Evolutionary conservation across 1,140 invertebrate genomes (phyloP).

Genomic region (Pantala flavescens): DNA sequence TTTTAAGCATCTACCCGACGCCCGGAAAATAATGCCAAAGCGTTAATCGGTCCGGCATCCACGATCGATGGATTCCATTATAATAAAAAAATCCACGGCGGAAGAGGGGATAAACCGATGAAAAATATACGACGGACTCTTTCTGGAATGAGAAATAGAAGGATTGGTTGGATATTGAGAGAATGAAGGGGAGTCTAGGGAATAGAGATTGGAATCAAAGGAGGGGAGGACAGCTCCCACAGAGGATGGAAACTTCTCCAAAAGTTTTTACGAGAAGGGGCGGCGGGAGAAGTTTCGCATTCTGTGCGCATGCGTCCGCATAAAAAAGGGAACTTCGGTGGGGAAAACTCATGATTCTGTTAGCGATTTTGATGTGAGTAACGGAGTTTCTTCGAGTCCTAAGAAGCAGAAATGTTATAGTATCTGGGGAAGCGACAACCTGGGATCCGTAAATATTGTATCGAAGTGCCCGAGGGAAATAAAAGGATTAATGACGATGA

Average conservation of each 20-base stretch:
- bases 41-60: not conserved
- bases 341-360: too few species aligned
- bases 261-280: slow-evolving; percentile 1
- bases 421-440: not conserved
- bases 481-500: too few species aligned
- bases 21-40: not conserved
- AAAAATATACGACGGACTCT: not conserved
- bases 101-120: not conserved
- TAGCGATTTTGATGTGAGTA: not conserved
- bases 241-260: not conserved
- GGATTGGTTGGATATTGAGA: not conserved
- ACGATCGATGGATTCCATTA: not conserved
- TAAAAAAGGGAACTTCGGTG: too few species aligned
- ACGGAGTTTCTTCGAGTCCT: not conserved
- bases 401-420: not conserved
- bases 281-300: not conserved
- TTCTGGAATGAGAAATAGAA: not conserved
- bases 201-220: not conserved
- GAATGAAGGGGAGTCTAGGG: not conserved
- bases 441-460: too few species aligned
- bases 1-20: too few species aligned
- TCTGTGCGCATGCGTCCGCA: not conserved
- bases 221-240: too few species aligned
- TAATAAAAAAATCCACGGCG: not conserved
- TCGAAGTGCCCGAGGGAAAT: too few species aligned